phyloP scores from a whole-genome alignment of 1,140 invertebrate genomes.

The Trialeurodes vaporariorum region DNA sequence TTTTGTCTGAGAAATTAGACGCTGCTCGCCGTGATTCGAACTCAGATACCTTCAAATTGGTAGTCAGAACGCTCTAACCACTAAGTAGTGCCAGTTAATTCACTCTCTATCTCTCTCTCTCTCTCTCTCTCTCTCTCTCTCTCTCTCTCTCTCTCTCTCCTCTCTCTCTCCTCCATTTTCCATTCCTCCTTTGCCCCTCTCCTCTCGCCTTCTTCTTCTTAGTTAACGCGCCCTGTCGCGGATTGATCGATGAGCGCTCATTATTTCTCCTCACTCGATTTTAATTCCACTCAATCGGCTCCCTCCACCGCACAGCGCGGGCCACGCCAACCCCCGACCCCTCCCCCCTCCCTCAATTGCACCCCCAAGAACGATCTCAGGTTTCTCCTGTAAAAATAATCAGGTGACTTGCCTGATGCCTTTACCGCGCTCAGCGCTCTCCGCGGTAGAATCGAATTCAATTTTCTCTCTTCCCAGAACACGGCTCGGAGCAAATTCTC shows the following conservation, averaged over 20 bases:
- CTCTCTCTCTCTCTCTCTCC: neutral
- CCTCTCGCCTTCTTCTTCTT: neutral
- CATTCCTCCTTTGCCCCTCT: neutral
- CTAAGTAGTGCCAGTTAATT: no score
- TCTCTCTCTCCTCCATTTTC: neutral
- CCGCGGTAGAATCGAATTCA: neutral
- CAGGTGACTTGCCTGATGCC: neutral
- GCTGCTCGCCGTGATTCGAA: no score
- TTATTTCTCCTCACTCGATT: neutral
- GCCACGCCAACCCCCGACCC: no score
- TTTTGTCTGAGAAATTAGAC: no score
- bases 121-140: no score
- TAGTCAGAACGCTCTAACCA: no score
- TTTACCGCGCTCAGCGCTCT: neutral
- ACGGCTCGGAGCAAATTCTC: neutral
- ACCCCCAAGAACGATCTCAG: neutral
- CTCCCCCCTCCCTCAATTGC: no score
- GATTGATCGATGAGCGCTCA: neutral
- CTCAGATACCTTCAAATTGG: no score
- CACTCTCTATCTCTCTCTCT: no score
- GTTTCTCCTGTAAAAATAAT: neutral
- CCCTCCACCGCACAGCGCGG: neutral
- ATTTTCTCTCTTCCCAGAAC: neutral
- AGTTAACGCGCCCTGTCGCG: neutral
- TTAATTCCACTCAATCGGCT: neutral